Evolutionary conservation across 2,797 vertebrate species (phyloP).

Genomic region (Fundulus diaphanus): DNA sequence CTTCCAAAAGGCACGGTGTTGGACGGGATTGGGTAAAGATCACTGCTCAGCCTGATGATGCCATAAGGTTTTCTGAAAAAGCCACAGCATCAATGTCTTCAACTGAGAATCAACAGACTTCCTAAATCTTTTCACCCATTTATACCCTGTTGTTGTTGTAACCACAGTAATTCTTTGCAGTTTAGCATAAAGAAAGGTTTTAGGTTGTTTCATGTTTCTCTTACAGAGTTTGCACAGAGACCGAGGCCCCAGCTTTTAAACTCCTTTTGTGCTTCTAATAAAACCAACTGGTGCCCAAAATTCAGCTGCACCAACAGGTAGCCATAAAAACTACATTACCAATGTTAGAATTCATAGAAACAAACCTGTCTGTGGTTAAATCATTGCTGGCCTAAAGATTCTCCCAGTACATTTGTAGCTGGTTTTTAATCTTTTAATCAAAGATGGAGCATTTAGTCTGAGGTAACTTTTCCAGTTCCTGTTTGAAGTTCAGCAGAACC

Average conservation of each 20-base stretch:
- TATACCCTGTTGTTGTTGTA: neutral
- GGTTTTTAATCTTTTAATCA: neutral
- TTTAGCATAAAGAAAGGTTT: neutral
- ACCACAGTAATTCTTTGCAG: neutral
- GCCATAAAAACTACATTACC: neutral
- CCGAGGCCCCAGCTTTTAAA: no score
- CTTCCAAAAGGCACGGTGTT: neutral
- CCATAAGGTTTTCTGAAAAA: neutral
- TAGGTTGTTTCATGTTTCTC: no score
- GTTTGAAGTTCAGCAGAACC: neutral
- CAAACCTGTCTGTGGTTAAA: neutral
- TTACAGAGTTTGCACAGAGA: no score
- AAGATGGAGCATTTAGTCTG: no score
- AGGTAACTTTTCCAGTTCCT: neutral
- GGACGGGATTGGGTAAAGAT: neutral
- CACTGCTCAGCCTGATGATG: neutral
- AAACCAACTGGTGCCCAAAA: no score
- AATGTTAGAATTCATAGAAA: neutral
- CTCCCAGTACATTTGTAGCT: neutral
- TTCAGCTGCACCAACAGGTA: neutral
- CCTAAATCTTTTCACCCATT: neutral
- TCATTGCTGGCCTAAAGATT: neutral
- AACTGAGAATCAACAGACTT: neutral
- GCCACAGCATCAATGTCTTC: neutral
- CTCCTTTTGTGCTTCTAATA: no score